Base-by-base conservation (phyloP, 2,113 vertebrate genomes). In the Microcebus ravelobensis region DNA sequence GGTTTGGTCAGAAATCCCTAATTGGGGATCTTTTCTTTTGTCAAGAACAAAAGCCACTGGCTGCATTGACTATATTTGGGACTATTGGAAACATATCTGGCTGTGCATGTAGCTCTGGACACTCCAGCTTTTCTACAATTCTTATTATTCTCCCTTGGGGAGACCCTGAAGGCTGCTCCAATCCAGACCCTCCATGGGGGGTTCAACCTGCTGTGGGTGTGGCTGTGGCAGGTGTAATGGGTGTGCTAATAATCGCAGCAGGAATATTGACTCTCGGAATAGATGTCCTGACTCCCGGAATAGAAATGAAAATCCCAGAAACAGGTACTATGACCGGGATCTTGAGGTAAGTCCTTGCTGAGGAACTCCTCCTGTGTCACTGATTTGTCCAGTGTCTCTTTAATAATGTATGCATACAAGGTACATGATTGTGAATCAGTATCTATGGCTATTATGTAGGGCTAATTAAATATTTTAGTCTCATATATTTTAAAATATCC, bases 191-290 rank as follows among this genome's bases (percentile, higher is more conserved):
- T 91, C 59, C 0, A 97, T 98, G 97, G 94, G 97, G 81, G 92
- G 96, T 89, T 96, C 96, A 39, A 89, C 87, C 79, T 97, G 98
- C 96, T 97, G 98, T 67, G 96, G 95, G 2, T 98, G 97, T 52
- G 96, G 97, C 81, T 97, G 98, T 71, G 96, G 96, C 90, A 97
- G 96, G 73, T 80, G 92, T 42, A 81, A 94, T 13, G 87, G 93
- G 0, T 97, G 96, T 61, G 95, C 96, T 70, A 95, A 70, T 86
- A 88, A 86, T 42, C 95, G 84, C 2, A 96, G 96, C 94, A 94
- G 95, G 81, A 97, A 82, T 25, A 8, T 95, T 0, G 97, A 96
- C 55, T 57, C 92, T 73, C 63, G 83, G 34, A 93, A 77, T 52
- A 94, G 55, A 7, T 57, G 55, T 57, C 55, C 55, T 57, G 55